Percentiles rank a stretch among this genome's conserved stretches.
phyloP scores from a whole-genome alignment of 2,113 vertebrate genomes.

The Hyperoodon ampullatus region DNA sequence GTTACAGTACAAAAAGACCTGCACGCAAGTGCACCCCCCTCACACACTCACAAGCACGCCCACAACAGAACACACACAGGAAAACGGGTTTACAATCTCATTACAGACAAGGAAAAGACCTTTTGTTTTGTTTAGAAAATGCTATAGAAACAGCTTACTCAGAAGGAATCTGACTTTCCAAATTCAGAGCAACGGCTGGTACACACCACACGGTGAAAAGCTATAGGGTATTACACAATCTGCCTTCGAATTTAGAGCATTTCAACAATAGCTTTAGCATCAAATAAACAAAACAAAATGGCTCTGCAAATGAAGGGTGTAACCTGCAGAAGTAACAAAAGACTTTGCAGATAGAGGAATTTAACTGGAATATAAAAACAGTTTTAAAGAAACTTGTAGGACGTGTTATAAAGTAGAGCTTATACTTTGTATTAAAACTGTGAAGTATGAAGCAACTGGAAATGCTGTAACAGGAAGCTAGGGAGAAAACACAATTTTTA shows the following conservation, averaged over 20 bases:
- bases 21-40: neutral
- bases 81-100: constrained; percentile 85
- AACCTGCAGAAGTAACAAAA: constrained; percentile 53
- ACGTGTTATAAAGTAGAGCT: constrained; percentile 67
- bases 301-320: constrained; percentile 62
- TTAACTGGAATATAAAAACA: constrained; percentile 58
- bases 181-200: constrained; percentile 52
- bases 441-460: constrained; percentile 58
- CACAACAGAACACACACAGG: constrained; percentile 68
- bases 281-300: constrained; percentile 59
- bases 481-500: constrained; percentile 52
- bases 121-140: constrained; percentile 72
- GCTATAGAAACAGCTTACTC: constrained; percentile 65
- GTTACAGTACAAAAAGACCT: constrained; percentile 86
- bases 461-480: constrained; percentile 41
- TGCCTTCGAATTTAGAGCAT: constrained; percentile 57
- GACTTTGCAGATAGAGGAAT: neutral
- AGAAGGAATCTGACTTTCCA: constrained; percentile 72
- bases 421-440: constrained; percentile 55
- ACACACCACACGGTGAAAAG: constrained; percentile 60
- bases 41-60: constrained; percentile 51
- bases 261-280: constrained; percentile 64
- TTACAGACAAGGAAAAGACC: constrained; percentile 76
- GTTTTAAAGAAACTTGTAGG: constrained; percentile 45
- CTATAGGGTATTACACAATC: constrained; percentile 32